Evolutionary conservation across 2,113 vertebrate genomes (phyloP).

Genomic region (Hyaena hyaena): DNA sequence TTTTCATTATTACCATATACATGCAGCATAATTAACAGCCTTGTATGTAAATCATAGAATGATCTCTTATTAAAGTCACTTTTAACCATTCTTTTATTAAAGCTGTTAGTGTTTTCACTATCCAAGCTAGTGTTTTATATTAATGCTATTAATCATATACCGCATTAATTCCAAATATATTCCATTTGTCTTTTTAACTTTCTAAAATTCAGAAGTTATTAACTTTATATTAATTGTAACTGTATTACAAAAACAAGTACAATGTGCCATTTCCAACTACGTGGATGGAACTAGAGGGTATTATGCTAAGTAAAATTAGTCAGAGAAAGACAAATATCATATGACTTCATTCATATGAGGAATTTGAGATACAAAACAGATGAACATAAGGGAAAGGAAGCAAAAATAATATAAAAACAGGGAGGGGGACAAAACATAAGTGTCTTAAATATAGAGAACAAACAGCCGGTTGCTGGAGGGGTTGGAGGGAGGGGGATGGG

Average conservation of each 20-base stretch:
- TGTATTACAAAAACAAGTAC: neutral
- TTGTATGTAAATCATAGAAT: neutral
- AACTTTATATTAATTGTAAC: neutral
- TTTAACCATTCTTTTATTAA: constrained; percentile 13
- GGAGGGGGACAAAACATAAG: too few species aligned
- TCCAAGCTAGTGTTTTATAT: neutral
- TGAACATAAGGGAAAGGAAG: too few species aligned
- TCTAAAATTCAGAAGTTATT: neutral
- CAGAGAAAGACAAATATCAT: too few species aligned
- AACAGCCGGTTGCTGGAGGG: too few species aligned
- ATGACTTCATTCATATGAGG: too few species aligned
- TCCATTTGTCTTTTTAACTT: constrained; percentile 15
- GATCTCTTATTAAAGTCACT: neutral
- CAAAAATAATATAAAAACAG: too few species aligned
- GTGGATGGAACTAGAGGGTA: too few species aligned
- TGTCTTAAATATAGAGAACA: too few species aligned
- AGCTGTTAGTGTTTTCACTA: neutral
- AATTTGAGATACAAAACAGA: too few species aligned
- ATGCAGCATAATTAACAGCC: neutral
- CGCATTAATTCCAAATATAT: constrained; percentile 21
- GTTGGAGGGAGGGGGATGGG: too few species aligned
- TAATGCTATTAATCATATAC: neutral
- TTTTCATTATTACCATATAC: neutral
- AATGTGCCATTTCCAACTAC: neutral
- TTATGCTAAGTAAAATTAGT: too few species aligned